Conservation (phyloP, 2,113 vertebrate genomes). For the Pelecanus crispus region DNA sequence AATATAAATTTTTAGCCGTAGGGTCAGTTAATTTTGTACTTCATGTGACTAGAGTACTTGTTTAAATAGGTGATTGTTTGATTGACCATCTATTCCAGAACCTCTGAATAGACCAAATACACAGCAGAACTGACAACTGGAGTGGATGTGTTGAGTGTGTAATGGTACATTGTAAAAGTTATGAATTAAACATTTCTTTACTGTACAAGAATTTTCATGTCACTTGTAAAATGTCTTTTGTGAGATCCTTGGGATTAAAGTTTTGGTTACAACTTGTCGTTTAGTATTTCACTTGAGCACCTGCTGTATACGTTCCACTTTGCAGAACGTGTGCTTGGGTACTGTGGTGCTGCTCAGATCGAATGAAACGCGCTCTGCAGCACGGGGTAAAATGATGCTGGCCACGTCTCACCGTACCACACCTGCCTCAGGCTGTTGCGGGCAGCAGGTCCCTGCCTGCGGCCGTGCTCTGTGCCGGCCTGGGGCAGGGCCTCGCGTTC, state of each 20-base stretch:
- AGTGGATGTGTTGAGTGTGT: slow-evolving; percentile 28
- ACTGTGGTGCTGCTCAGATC: background rate
- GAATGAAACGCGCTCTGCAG: background rate
- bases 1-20: background rate
- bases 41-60: background rate
- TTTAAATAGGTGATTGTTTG: background rate
- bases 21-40: slow-evolving; percentile 32
- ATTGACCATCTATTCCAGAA: slow-evolving; percentile 15
- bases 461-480: background rate
- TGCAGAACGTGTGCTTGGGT: background rate
- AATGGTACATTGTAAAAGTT: slow-evolving; percentile 76
- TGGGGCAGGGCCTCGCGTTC: background rate
- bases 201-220: slow-evolving; percentile 80
- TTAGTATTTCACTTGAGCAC: slow-evolving; percentile 56
- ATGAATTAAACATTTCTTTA: slow-evolving; percentile 65
- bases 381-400: fast-evolving
- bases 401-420: background rate
- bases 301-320: background rate
- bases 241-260: slow-evolving; percentile 83
- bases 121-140: slow-evolving; percentile 40
- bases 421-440: background rate
- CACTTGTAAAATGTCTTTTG: slow-evolving; percentile 81
- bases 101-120: slow-evolving; percentile 55
- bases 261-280: slow-evolving; percentile 81
- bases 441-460: fast-evolving